A percentile compares a stretch with the other conserved stretches of the same genome.
Evolutionary conservation across 2,113 vertebrate species (phyloP).

Genomic region (Sphaerodactylus townsendi): DNA sequence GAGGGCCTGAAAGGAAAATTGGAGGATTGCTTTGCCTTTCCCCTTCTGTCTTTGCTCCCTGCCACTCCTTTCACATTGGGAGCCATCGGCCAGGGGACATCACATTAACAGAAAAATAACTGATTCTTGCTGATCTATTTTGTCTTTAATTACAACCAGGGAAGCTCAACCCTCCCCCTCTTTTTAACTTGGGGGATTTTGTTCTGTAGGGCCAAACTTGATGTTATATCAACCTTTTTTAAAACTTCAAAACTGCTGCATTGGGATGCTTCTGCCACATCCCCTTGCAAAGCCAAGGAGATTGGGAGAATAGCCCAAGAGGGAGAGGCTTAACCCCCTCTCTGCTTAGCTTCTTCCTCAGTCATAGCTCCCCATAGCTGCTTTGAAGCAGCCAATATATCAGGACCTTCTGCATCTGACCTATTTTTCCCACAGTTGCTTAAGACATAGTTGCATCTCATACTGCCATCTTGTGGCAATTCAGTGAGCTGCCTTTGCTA

Average conservation of each 20-base stretch:
- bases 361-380: no score
- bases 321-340: no score
- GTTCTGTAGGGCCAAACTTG: no score
- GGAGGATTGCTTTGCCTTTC: not conserved
- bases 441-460: not conserved
- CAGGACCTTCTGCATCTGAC: no score
- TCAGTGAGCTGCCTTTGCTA: not conserved
- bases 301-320: no score
- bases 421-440: no score
- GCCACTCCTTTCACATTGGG: not conserved
- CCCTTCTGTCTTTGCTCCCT: not conserved
- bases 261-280: no score
- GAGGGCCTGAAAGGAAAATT: not conserved
- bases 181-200: not conserved
- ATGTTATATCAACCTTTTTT: no score
- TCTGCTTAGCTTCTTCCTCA: no score
- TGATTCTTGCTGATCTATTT: not conserved
- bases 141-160: not conserved
- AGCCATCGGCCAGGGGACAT: not conserved
- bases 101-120: not conserved
- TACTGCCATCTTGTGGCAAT: slow-evolving; percentile 8
- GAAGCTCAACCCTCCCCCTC: not conserved
- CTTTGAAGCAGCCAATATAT: no score
- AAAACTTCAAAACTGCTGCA: no score
- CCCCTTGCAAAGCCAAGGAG: no score